Conservation (phyloP, 2,113 vertebrate species). For the Corydoras sp. region DNA sequence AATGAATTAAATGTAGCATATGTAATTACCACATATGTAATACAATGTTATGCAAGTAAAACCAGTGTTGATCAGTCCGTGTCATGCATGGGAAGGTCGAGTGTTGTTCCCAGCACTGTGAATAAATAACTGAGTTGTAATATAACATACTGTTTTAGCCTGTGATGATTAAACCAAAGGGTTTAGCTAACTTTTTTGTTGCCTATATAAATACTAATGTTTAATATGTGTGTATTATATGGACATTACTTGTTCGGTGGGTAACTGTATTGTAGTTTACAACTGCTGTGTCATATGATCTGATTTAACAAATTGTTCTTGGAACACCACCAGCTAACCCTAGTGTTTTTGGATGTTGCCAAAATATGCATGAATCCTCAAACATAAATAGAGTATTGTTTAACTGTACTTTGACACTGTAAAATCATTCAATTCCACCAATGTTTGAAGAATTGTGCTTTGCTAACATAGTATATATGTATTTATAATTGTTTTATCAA, state of each 20-base stretch:
- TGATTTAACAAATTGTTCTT: too few species aligned
- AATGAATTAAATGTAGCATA: too few species aligned
- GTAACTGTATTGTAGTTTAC: constrained; percentile 26
- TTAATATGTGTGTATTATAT: neutral
- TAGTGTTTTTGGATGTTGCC: neutral
- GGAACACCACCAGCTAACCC: neutral
- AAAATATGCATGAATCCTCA: constrained; percentile 20
- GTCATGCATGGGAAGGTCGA: too few species aligned
- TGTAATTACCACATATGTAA: too few species aligned
- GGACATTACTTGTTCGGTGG: constrained; percentile 13
- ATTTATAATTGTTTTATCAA: neutral
- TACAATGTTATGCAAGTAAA: too few species aligned
- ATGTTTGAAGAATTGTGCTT: neutral
- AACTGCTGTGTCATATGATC: constrained; percentile 13
- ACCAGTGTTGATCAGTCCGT: too few species aligned
- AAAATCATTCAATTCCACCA: neutral
- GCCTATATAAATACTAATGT: neutral
- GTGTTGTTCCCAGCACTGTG: too few species aligned
- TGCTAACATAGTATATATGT: constrained; percentile 1
- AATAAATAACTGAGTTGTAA: too few species aligned
- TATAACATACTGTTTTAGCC: too few species aligned
- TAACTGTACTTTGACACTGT: too few species aligned
- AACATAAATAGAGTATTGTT: neutral
- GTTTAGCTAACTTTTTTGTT: neutral
- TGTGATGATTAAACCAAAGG: neutral